These are phyloP conservation scores for Mamestra brassicae DNA, from an alignment of 2,888 invertebrate genomes.

Conservation along the genomic window DNA sequence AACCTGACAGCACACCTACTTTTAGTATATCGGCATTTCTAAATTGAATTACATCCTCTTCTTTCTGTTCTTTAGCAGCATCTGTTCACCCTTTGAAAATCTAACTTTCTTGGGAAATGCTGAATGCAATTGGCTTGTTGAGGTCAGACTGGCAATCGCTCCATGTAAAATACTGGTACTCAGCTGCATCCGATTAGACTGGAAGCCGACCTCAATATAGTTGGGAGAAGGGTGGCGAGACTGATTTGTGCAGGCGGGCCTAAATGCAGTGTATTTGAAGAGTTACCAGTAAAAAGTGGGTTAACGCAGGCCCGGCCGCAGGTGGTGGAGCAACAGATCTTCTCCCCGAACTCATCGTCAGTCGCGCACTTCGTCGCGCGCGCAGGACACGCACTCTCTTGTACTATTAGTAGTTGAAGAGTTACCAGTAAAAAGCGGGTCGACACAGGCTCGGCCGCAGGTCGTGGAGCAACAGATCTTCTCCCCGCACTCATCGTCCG, in stretches of 20 bases:
- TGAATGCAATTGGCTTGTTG: too few species aligned
- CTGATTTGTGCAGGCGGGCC: too few species aligned
- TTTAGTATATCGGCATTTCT: not conserved
- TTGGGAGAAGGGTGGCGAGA: too few species aligned
- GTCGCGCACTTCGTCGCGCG: slow-evolving; percentile 90
- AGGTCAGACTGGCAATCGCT: too few species aligned
- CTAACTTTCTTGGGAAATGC: too few species aligned
- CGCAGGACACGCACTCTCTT: slow-evolving; percentile 89
- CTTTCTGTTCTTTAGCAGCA: too few species aligned
- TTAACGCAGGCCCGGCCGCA: slow-evolving; percentile 92
- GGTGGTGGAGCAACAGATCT: slow-evolving; percentile 93
- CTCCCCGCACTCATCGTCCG: slow-evolving; percentile 92
- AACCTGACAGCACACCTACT: not conserved
- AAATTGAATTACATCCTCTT: too few species aligned
- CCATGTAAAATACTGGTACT: too few species aligned
- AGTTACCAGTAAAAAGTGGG: slow-evolving; percentile 91
- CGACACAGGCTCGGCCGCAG: slow-evolving; percentile 92
- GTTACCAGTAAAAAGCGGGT: slow-evolving; percentile 91
- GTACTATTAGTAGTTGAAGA: slow-evolving; percentile 54
- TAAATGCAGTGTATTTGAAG: not conserved
- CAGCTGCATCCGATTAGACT: too few species aligned
- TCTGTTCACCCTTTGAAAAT: too few species aligned
- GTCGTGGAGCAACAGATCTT: slow-evolving; percentile 93
- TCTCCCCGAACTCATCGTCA: slow-evolving; percentile 92
- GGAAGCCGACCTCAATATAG: too few species aligned